Conservation (phyloP, 2,888 invertebrate species). For the Athripsodes cinereus region DNA sequence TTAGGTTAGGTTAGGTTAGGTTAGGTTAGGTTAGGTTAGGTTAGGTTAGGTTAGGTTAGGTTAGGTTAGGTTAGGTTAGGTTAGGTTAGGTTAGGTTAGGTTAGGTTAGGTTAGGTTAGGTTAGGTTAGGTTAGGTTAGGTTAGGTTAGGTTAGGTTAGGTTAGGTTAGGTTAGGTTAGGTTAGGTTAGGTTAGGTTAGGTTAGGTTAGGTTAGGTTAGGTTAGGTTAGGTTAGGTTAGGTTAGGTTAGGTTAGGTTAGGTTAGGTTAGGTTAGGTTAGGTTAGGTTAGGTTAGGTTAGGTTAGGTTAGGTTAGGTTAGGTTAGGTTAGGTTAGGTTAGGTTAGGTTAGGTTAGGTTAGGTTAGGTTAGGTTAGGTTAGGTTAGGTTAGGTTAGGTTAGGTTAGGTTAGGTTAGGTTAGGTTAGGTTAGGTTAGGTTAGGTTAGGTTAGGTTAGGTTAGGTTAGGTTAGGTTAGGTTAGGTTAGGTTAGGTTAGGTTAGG, state of each 20-base stretch:
- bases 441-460: background rate
- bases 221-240: constrained; percentile 20
- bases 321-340: constrained; percentile 14
- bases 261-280: constrained; percentile 22
- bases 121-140: constrained; percentile 22
- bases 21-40: constrained; percentile 20
- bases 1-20: constrained; percentile 21
- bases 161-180: constrained; percentile 22
- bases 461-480: constrained; percentile 5
- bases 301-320: constrained; percentile 17
- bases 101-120: constrained; percentile 23
- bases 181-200: constrained; percentile 22
- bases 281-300: constrained; percentile 22
- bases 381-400: constrained; percentile 15
- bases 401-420: constrained; percentile 12
- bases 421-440: constrained; percentile 6
- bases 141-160: constrained; percentile 23
- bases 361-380: constrained; percentile 14
- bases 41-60: constrained; percentile 20
- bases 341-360: constrained; percentile 10
- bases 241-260: constrained; percentile 23
- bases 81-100: constrained; percentile 23
- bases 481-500: constrained; percentile 4
- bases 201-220: constrained; percentile 22
- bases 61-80: constrained; percentile 21